phyloP scores from a whole-genome alignment of 2,113 vertebrate species.

The Hemiprocne comata region DNA sequence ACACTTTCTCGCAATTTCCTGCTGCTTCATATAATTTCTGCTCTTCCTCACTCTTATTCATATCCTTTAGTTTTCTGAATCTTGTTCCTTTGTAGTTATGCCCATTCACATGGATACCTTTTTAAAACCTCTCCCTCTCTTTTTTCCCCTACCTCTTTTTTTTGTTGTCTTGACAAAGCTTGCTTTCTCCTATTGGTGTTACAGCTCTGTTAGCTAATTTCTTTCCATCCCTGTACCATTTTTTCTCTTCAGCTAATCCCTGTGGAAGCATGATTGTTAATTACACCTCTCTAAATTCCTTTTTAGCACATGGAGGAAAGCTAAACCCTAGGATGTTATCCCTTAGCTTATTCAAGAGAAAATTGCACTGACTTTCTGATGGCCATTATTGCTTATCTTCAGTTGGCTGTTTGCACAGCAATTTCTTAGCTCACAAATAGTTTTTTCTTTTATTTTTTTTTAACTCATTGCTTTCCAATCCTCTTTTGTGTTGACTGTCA shows the following conservation, averaged over 20 bases:
- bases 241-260: neutral
- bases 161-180: neutral
- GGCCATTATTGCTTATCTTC: neutral
- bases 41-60: neutral
- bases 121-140: neutral
- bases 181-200: neutral
- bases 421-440: neutral
- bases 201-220: neutral
- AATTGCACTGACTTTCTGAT: neutral
- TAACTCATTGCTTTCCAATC: neutral
- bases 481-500: neutral
- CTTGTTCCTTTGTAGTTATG: neutral
- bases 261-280: neutral
- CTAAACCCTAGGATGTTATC: neutral
- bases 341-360: slow-evolving; percentile 19
- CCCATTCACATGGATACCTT: neutral
- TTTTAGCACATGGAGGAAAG: neutral
- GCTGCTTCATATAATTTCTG: neutral
- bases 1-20: neutral
- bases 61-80: neutral
- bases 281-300: neutral
- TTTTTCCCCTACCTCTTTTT: no score
- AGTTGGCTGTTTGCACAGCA: neutral
- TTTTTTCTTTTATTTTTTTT: neutral
- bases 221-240: neutral